Percentiles rank a stretch among this genome's conserved stretches.
These are phyloP conservation scores for Meleagris gallopavo DNA, from an alignment of 2,113 vertebrate species.

Conservation along the genomic window DNA sequence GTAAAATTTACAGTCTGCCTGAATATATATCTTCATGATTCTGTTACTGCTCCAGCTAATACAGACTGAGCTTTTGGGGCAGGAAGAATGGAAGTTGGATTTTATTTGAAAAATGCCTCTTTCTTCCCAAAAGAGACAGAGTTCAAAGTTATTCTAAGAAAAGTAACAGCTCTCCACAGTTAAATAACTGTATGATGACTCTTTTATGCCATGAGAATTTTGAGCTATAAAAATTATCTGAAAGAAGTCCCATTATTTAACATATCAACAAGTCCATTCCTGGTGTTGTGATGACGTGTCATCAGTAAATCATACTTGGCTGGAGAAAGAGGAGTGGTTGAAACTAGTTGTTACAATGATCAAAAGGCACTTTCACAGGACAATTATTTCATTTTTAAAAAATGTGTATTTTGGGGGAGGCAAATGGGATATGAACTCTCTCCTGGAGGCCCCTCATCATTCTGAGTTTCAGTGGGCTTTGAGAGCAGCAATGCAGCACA, in stretches of 20 bases:
- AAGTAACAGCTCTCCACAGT: conserved; percentile 13
- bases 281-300: conserved; percentile 29
- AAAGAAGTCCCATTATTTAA: conserved; percentile 52
- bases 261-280: conserved; percentile 32
- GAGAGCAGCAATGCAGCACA: neutral
- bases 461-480: neutral
- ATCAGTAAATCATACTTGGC: conserved; percentile 1
- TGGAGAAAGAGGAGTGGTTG: neutral
- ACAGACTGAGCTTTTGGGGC: neutral
- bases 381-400: neutral
- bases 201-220: conserved; percentile 23
- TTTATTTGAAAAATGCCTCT: conserved; percentile 21
- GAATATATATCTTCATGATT: neutral
- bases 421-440: neutral
- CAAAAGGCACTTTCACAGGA: conserved; percentile 3
- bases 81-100: conserved; percentile 8
- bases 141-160: conserved; percentile 54
- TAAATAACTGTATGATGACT: conserved; percentile 45
- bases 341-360: neutral
- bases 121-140: conserved; percentile 10
- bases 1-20: conserved; percentile 33
- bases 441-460: neutral
- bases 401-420: neutral
- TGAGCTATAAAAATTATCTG: conserved; percentile 35
- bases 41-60: neutral